A percentile compares a stretch with the other conserved stretches of the same genome.
Evolutionary conservation across 1,140 invertebrate species (phyloP).

Genomic region (Drosophila suzukii): DNA sequence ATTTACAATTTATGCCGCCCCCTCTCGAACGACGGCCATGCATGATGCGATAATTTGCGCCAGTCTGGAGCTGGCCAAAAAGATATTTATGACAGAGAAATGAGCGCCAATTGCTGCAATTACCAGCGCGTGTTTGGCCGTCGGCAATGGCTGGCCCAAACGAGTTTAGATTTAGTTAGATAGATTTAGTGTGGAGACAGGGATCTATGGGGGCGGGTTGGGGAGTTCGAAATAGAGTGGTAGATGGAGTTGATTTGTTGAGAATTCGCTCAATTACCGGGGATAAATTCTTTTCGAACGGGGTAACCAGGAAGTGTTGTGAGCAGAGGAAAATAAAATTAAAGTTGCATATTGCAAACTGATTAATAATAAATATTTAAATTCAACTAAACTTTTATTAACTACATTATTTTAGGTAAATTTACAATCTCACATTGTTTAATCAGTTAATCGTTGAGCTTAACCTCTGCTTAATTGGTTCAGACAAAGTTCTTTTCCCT

Average conservation of each 20-base stretch:
- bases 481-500: not conserved
- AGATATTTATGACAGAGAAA: conserved; percentile 79
- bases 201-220: conserved; percentile 16
- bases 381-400: too few relatives aligned
- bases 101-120: conserved; percentile 78
- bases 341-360: not conserved
- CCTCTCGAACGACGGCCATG: conserved; percentile 1
- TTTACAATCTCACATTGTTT: not conserved
- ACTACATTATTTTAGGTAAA: too few relatives aligned
- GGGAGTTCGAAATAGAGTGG: not conserved
- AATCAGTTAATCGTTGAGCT: not conserved
- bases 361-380: not conserved
- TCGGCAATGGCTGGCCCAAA: conserved; percentile 40
- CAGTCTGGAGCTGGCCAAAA: conserved; percentile 46
- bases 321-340: not conserved
- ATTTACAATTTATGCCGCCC: conserved; percentile 67
- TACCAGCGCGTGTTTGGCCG: conserved; percentile 74
- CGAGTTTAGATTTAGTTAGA: conserved; percentile 53
- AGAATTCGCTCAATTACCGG: conserved; percentile 9
- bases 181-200: conserved; percentile 23
- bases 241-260: conserved; percentile 23
- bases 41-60: conserved; percentile 43
- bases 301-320: not conserved
- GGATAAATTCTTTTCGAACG: conserved; percentile 12
- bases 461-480: not conserved